Percentiles rank a stretch among this genome's conserved stretches.
phyloP scores from a whole-genome alignment of 2,113 vertebrate species.

The Athene cunicularia region DNA sequence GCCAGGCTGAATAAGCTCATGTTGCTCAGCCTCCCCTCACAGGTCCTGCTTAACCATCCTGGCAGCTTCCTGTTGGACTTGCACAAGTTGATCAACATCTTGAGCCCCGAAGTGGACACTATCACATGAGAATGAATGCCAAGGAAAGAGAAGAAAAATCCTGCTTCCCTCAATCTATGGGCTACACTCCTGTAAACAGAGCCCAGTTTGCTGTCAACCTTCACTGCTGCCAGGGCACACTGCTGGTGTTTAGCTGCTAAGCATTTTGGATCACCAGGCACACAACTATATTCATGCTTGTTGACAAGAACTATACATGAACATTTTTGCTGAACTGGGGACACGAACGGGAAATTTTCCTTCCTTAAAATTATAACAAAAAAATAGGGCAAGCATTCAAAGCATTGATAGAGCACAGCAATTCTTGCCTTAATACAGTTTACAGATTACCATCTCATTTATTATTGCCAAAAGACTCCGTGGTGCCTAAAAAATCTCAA shows the following conservation, averaged over 20 bases:
- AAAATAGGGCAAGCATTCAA: conserved; percentile 4
- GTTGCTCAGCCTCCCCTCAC: background rate
- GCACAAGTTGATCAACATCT: background rate
- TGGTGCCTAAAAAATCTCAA: background rate
- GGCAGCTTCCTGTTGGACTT: background rate
- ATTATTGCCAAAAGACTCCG: conserved; percentile 74
- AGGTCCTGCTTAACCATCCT: background rate
- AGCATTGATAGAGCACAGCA: conserved; percentile 15
- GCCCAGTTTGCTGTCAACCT: rapidly evolving
- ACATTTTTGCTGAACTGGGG: background rate
- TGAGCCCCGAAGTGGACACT: background rate
- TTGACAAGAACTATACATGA: background rate
- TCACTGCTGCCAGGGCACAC: rapidly evolving
- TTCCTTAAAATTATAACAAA: background rate
- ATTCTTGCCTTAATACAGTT: conserved; percentile 41
- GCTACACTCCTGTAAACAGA: background rate
- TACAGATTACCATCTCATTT: conserved; percentile 40
- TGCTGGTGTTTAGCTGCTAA: background rate
- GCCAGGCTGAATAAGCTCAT: background rate
- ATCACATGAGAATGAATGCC: background rate
- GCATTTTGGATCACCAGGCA: background rate
- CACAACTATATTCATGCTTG: background rate
- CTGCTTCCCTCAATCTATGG: background rate
- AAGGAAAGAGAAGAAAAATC: background rate
- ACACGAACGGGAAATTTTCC: background rate